Percentiles rank a stretch among this genome's conserved stretches.
Evolutionary conservation across 2,113 vertebrate genomes (phyloP).

Genomic region (Numida meleagris): DNA sequence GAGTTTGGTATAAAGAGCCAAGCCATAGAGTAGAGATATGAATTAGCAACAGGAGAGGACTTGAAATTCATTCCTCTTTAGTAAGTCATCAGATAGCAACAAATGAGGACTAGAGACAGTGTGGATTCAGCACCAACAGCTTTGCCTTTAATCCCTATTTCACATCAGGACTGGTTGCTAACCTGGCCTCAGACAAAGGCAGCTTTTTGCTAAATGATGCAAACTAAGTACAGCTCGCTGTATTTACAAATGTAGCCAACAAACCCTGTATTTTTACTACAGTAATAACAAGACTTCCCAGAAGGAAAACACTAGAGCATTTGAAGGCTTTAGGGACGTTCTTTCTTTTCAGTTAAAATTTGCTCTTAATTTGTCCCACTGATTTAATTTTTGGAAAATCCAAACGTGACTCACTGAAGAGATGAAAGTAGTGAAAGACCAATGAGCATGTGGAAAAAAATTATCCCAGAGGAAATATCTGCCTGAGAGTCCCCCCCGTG

Average conservation of each 20-base stretch:
- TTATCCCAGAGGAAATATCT: neutral
- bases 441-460: neutral
- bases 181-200: neutral
- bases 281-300: neutral
- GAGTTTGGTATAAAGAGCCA: neutral
- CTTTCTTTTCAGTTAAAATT: neutral
- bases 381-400: neutral
- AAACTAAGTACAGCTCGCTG: neutral
- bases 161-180: neutral
- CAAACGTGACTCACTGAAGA: neutral
- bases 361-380: constrained; percentile 5
- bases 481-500: neutral
- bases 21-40: neutral
- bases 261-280: neutral
- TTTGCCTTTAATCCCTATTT: neutral
- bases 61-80: neutral
- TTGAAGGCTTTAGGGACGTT: neutral
- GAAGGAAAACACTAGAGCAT: neutral
- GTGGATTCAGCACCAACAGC: neutral
- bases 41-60: neutral
- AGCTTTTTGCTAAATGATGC: neutral
- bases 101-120: accelerated
- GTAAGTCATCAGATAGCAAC: neutral
- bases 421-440: neutral
- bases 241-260: neutral